Conservation (phyloP, 2,888 invertebrate species). For the Chaetoderma sp. region DNA sequence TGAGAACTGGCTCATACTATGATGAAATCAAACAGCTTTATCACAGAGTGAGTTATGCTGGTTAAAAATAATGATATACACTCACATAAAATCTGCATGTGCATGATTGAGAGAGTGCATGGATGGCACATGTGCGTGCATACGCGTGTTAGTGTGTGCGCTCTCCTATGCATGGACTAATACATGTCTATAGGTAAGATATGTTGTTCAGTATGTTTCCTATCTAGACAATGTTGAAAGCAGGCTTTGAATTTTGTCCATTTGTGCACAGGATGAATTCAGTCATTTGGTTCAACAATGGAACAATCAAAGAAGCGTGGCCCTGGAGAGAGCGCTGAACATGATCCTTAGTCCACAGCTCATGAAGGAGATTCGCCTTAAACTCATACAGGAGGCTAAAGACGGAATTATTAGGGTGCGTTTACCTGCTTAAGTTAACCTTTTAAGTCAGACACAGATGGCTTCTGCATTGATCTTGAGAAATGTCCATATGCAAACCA, state of each 20-base stretch:
- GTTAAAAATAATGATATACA: too few species aligned
- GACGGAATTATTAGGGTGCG: constrained; percentile 67
- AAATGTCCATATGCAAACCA: too few species aligned
- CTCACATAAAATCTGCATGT: too few species aligned
- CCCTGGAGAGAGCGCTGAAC: constrained; percentile 87
- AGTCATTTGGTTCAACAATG: constrained; percentile 84
- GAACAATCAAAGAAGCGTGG: constrained; percentile 90
- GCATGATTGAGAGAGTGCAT: too few species aligned
- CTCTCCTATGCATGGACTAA: too few species aligned
- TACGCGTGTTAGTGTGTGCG: too few species aligned
- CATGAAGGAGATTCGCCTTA: constrained; percentile 84
- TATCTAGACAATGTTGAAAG: too few species aligned
- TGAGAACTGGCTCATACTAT: constrained; percentile 74
- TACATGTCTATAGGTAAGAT: too few species aligned
- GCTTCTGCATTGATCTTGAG: too few species aligned
- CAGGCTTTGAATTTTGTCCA: too few species aligned
- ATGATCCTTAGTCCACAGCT: constrained; percentile 91
- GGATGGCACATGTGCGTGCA: too few species aligned
- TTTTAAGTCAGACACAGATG: not conserved
- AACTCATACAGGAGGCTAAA: constrained; percentile 87
- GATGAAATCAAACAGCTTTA: constrained; percentile 91
- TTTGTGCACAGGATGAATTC: constrained; percentile 81
- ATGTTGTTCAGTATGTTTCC: too few species aligned
- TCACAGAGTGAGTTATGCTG: constrained; percentile 79
- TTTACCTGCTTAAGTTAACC: constrained; percentile 14